Percentiles rank a stretch among this genome's conserved stretches.
These are phyloP conservation scores for Archivesica marissinica DNA, from an alignment of 1,140 invertebrate species.

Conservation along the genomic window DNA sequence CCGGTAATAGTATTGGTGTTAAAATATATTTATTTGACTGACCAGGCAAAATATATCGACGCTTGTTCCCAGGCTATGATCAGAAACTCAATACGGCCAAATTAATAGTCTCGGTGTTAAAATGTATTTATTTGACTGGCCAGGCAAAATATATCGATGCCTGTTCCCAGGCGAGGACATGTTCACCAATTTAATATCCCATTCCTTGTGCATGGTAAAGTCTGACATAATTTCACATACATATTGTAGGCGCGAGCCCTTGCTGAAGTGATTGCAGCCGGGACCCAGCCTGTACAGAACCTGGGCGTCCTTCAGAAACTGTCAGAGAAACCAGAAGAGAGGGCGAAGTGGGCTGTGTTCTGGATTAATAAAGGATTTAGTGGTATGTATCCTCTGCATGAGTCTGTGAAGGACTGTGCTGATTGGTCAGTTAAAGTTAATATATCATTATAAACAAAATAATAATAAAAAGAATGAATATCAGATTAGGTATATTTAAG, in stretches of 20 bases:
- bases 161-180: no score
- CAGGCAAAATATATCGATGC: no score
- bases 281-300: slow-evolving; percentile 98
- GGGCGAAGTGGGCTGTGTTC: slow-evolving; percentile 92
- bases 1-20: no score
- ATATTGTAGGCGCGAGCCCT: slow-evolving; percentile 89
- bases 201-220: no score
- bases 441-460: neutral
- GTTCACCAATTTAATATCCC: no score
- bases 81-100: no score
- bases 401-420: neutral
- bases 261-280: slow-evolving; percentile 93
- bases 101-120: no score
- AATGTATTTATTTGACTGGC: no score
- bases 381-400: slow-evolving; percentile 82
- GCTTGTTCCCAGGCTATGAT: no score
- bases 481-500: neutral
- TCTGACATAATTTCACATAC: no score
- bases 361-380: slow-evolving; percentile 95
- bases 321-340: slow-evolving; percentile 71
- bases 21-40: no score
- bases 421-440: neutral
- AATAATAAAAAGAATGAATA: neutral
- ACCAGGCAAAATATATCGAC: no score
- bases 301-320: slow-evolving; percentile 87